phyloP scores from a whole-genome alignment of 2,888 invertebrate species.

The Elaeidobius kamerunicus region DNA sequence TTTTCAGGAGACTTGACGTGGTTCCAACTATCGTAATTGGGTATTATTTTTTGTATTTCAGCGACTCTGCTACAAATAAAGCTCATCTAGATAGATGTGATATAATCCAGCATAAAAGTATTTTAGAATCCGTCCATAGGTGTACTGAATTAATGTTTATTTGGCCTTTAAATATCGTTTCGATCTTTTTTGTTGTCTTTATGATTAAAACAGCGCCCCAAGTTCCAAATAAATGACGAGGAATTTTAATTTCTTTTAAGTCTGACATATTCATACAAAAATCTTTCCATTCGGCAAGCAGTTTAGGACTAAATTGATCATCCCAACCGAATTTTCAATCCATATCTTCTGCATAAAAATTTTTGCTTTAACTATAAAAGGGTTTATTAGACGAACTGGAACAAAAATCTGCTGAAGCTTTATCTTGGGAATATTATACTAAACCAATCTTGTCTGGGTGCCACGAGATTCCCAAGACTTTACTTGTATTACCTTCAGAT shows the following conservation, averaged over 20 bases:
- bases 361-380: slow-evolving; percentile 5
- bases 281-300: background rate
- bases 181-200: background rate
- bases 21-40: background rate
- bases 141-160: background rate
- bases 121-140: slow-evolving; percentile 6
- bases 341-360: slow-evolving; percentile 6
- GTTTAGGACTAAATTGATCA: slow-evolving; percentile 1
- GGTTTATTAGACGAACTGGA: slow-evolving; percentile 3
- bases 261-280: background rate
- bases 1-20: background rate
- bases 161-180: background rate
- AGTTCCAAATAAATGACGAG: background rate
- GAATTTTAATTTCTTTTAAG: background rate
- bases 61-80: slow-evolving; percentile 6
- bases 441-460: slow-evolving; percentile 1
- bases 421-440: background rate
- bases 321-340: slow-evolving; percentile 1
- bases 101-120: background rate
- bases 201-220: background rate
- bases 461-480: slow-evolving; percentile 3
- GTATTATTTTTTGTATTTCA: background rate
- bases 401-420: background rate
- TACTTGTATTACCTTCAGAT: slow-evolving; percentile 1
- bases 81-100: slow-evolving; percentile 1